These are phyloP conservation scores for Siphamia tubifer DNA, from an alignment of 2,113 vertebrate species.

Conservation along the genomic window DNA sequence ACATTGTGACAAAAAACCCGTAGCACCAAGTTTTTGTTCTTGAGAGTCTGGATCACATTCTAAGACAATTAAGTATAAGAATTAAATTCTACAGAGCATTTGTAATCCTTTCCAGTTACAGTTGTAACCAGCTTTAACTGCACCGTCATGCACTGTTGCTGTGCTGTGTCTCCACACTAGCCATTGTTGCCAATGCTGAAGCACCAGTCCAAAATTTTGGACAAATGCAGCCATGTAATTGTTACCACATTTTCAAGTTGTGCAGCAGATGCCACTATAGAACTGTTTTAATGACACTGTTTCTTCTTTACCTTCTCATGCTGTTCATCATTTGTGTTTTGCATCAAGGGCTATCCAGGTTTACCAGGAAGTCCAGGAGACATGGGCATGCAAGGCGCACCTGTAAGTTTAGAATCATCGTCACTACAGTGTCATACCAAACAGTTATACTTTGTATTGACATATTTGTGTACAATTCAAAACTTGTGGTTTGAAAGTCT, in stretches of 20 bases:
- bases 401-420: slow-evolving; percentile 77
- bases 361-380: slow-evolving; percentile 86
- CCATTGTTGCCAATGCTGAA: neutral
- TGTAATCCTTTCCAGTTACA: neutral
- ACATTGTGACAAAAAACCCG: neutral
- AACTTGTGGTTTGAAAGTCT: neutral
- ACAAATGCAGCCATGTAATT: neutral
- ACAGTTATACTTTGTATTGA: neutral
- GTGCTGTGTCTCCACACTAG: no score
- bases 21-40: neutral
- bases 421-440: neutral
- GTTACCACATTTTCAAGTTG: neutral
- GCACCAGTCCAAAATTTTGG: neutral
- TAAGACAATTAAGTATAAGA: slow-evolving; percentile 2
- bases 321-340: slow-evolving; percentile 44
- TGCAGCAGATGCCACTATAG: neutral
- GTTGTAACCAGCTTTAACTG: neutral
- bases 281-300: neutral
- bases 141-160: neutral
- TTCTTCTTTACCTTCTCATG: neutral
- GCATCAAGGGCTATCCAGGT: slow-evolving; percentile 90
- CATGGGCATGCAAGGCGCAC: slow-evolving; percentile 85
- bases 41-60: neutral
- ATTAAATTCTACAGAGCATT: neutral
- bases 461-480: neutral